Evolutionary conservation across 53 echinoderm and acorn worm genomes (phyloP).

Genomic region (Henricia sp.): DNA sequence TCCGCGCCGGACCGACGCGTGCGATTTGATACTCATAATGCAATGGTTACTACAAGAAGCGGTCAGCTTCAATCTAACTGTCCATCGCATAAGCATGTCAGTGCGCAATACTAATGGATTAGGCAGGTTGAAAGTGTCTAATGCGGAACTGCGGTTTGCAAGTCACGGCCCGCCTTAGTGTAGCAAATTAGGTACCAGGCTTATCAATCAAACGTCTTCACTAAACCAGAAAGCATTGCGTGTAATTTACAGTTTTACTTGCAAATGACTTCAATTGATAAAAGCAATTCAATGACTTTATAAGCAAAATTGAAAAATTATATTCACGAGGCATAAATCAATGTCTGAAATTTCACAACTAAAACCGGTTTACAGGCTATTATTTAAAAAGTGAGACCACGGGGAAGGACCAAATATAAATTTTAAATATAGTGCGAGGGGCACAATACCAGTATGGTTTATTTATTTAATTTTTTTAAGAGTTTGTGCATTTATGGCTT

Average conservation of each 20-base stretch:
- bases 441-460: no score
- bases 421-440: no score
- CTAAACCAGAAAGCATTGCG: no score
- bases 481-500: no score
- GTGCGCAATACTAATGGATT: not conserved
- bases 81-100: not conserved
- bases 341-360: no score
- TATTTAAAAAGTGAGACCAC: no score
- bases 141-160: not conserved
- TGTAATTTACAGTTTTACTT: no score
- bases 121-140: not conserved
- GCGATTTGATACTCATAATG: not conserved
- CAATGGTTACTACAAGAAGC: not conserved
- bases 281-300: no score
- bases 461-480: no score
- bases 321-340: not conserved
- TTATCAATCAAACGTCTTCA: no score
- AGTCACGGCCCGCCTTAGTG: not conserved
- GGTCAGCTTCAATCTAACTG: constrained; percentile 7
- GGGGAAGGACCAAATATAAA: no score
- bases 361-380: not conserved
- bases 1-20: not conserved
- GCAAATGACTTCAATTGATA: no score
- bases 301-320: not conserved
- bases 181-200: not conserved